phyloP scores from a whole-genome alignment of 2,888 invertebrate species.

The Eurois occulta region DNA sequence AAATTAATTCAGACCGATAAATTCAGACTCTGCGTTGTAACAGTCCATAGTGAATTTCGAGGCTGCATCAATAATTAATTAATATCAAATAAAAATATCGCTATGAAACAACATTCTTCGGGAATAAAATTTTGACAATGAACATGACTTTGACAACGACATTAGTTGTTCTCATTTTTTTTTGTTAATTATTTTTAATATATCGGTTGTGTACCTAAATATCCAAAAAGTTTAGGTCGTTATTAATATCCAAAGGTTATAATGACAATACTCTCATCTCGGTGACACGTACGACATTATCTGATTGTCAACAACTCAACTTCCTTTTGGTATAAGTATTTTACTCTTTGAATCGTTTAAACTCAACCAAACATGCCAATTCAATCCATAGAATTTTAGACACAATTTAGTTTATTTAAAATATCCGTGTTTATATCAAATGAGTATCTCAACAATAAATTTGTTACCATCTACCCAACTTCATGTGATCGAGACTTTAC shows the following conservation, averaged over 20 bases:
- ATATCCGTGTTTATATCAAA: constrained; percentile 13
- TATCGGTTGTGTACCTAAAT: background rate
- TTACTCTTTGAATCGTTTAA: background rate
- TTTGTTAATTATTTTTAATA: constrained; percentile 40
- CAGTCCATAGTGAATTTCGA: constrained; percentile 79
- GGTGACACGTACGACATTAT: background rate
- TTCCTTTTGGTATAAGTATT: background rate
- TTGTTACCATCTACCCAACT: constrained; percentile 21
- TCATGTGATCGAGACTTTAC: constrained; percentile 27
- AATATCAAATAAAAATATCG: constrained; percentile 60
- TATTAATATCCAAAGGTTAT: constrained; percentile 1
- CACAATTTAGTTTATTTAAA: background rate
- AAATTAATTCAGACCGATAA: constrained; percentile 74
- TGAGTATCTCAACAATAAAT: constrained; percentile 19
- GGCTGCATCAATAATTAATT: constrained; percentile 49
- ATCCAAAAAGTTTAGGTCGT: constrained; percentile 22
- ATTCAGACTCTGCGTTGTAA: constrained; percentile 74
- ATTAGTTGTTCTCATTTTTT: constrained; percentile 42
- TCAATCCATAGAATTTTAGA: background rate
- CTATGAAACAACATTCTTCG: constrained; percentile 58
- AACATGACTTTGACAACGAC: constrained; percentile 47
- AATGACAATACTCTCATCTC: background rate
- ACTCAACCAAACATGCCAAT: constrained; percentile 14
- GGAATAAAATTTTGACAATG: constrained; percentile 65
- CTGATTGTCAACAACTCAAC: background rate